Evolutionary conservation across 2,888 invertebrate species (phyloP), one percentile per base, ranked within the genome.

Genomic region (Drosophila helvetica): DNA sequence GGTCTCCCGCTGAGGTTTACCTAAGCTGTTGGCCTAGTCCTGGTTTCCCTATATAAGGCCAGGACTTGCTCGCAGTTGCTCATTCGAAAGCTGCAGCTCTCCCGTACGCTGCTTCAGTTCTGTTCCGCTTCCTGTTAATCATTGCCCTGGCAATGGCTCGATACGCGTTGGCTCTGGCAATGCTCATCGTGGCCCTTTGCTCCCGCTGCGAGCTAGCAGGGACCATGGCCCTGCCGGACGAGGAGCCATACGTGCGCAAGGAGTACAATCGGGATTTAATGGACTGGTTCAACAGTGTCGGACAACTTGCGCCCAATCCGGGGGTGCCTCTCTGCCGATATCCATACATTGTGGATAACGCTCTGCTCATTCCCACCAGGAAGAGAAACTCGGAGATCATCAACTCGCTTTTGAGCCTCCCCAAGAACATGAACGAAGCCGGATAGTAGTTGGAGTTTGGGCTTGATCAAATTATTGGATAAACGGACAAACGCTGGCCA

Each of bases 301-400:
- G 88, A 3, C 89, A 90, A 45, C 86, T 85, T 54, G 85, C 88
- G 2, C 87, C 90, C n/a, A 42, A 63, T 5, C 89, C 88, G 42
- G 52, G 77, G 3, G 75, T 80, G 12, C 82, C 78, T 45, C 77
- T 81, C 6, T 90, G 89, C 63, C 88, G 88, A 59, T 88, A 88
- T 84, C 80, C 85, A 0, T 71, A 86, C 58, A 89, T 85, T 53
- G 42, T 74, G 55, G 78, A 67, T 18, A 91, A 90, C 67, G 74
- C 83, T 9, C 52, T 90, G 15, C 57, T 86, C 22, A 78, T 91
- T 74, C 93, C 93, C 74, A 95, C 91, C 83, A 93, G 93, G 74
- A 95, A 95, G 84, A 93, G 95, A 6, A 95, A 95, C 84, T 95
- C 95, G 0, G 96, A 96, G 86, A 92, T 95, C 8, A 96, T 95